Evolutionary conservation across 2,113 vertebrate species (phyloP).

Genomic region (Isurus oxyrinchus): DNA sequence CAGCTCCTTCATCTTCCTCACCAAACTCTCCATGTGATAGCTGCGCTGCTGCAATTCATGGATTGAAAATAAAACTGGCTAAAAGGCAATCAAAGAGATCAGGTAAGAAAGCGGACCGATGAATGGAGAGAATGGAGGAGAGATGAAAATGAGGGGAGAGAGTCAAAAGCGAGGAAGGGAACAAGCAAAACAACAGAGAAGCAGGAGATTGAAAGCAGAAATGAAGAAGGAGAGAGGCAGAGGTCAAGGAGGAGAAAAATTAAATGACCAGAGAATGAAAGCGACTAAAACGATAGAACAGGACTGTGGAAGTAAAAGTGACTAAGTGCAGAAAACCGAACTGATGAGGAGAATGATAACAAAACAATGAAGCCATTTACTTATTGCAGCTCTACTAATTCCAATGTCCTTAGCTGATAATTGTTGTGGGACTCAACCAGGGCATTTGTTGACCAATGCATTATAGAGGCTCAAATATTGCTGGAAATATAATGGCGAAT

Average conservation of each 20-base stretch:
- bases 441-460: background rate
- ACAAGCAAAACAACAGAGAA: background rate
- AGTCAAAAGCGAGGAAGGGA: background rate
- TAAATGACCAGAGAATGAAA: background rate
- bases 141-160: background rate
- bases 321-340: background rate
- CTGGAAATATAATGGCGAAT: no score
- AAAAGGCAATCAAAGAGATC: background rate
- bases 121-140: background rate
- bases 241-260: background rate
- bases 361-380: background rate
- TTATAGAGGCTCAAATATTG: background rate
- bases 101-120: background rate
- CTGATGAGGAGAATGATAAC: background rate
- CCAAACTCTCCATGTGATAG: background rate
- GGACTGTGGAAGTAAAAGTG: background rate
- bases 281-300: background rate
- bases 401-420: background rate
- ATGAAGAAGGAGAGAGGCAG: background rate
- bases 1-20: background rate
- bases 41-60: background rate
- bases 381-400: background rate
- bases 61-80: background rate
- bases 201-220: background rate
- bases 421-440: background rate